A percentile compares a stretch with the other conserved stretches of the same genome.
Evolutionary conservation across 2,113 vertebrate species (phyloP).

Genomic region (Lonchura striata): DNA sequence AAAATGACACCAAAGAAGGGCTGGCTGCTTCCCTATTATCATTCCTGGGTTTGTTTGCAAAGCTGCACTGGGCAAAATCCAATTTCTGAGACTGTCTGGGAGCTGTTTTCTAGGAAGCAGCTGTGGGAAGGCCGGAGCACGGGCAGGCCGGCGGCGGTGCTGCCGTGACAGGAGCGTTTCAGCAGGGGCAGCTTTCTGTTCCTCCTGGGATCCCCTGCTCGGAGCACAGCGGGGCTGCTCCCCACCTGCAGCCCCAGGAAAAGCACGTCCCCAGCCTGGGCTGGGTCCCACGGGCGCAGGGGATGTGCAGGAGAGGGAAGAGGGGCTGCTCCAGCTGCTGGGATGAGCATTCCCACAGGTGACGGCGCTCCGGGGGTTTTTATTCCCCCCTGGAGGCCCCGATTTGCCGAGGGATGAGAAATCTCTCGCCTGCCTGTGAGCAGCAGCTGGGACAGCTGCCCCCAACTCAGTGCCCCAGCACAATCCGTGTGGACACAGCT

Average conservation of each 20-base stretch:
- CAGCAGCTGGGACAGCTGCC: neutral
- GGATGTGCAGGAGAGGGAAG: neutral
- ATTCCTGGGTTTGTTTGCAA: neutral
- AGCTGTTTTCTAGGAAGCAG: conserved; percentile 14
- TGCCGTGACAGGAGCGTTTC: fast-evolving
- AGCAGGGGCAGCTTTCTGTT: neutral
- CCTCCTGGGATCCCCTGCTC: neutral
- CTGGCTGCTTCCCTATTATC: neutral
- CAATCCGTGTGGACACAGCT: neutral
- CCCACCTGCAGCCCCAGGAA: neutral
- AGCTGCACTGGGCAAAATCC: neutral
- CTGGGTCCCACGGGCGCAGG: fast-evolving
- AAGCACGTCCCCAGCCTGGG: neutral
- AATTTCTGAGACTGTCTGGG: neutral
- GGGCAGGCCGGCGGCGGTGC: neutral
- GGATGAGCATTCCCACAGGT: neutral
- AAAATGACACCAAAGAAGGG: neutral
- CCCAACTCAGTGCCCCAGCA: fast-evolving
- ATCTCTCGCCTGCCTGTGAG: neutral
- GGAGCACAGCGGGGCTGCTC: fast-evolving
- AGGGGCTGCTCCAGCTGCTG: neutral
- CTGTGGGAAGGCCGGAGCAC: neutral
- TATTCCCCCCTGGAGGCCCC: neutral
- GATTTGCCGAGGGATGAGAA: neutral
- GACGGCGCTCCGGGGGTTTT: neutral